phyloP scores from a whole-genome alignment of 2,888 invertebrate genomes.

The Bugulina stolonifera region DNA sequence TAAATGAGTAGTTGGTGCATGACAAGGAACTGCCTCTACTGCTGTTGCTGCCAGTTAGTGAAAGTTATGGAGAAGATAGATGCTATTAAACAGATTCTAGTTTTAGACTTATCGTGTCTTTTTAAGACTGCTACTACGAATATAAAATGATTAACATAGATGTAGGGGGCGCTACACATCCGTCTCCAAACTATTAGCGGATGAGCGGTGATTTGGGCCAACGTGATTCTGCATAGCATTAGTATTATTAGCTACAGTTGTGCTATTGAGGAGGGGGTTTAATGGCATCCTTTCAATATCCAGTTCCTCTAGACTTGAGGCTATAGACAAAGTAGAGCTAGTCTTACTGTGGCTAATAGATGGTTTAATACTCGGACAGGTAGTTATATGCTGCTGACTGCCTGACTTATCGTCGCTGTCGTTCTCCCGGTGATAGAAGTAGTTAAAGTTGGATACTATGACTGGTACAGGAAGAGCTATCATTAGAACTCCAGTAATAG shows the following conservation, averaged over 20 bases:
- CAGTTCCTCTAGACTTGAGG: slow-evolving; percentile 2
- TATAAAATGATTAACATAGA: too few species aligned
- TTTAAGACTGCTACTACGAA: too few species aligned
- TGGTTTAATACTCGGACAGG: slow-evolving; percentile 34
- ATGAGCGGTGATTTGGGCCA: background rate
- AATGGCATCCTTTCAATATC: background rate
- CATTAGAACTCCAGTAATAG: slow-evolving; percentile 98
- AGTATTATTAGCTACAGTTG: too few species aligned
- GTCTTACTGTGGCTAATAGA: background rate
- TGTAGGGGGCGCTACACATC: background rate
- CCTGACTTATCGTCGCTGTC: slow-evolving; percentile 94
- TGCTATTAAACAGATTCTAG: too few species aligned
- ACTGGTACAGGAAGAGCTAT: slow-evolving; percentile 98
- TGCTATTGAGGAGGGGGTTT: background rate
- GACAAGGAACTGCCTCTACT: background rate
- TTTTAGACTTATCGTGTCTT: too few species aligned
- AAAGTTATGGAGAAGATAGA: too few species aligned
- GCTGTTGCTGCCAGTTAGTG: background rate
- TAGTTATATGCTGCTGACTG: slow-evolving; percentile 51
- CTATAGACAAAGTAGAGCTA: background rate
- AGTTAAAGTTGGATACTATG: slow-evolving; percentile 99
- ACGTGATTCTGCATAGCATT: slow-evolving; percentile 20
- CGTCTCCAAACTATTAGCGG: slow-evolving; percentile 10
- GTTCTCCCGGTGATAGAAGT: slow-evolving; percentile 99
- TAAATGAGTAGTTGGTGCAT: background rate